These are phyloP conservation scores for Sycobia sp. DNA, from an alignment of 1,140 invertebrate species.

Conservation along the genomic window DNA sequence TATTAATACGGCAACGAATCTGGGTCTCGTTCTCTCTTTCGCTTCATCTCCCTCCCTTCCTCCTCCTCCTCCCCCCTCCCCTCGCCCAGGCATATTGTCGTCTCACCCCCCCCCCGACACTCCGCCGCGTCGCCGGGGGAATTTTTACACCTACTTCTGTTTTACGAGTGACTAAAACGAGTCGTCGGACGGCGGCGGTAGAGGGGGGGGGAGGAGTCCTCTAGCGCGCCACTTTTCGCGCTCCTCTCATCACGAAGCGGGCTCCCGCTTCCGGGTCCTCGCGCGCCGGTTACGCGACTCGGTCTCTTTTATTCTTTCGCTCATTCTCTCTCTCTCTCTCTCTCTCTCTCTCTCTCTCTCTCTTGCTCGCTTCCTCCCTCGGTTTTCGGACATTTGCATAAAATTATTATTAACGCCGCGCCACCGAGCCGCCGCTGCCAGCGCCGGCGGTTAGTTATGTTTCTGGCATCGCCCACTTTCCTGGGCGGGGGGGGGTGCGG, in stretches of 20 bases:
- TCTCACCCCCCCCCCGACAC: too few relatives aligned
- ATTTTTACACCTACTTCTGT: conserved; percentile 56
- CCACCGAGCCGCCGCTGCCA: conserved; percentile 39
- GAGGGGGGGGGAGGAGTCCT: too few relatives aligned
- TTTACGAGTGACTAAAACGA: conserved; percentile 52
- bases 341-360: not conserved
- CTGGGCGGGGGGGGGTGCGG: too few relatives aligned
- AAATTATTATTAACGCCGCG: conserved; percentile 56
- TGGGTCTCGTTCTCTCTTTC: too few relatives aligned
- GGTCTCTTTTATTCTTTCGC: conserved; percentile 5
- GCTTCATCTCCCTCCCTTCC: conserved; percentile 4
- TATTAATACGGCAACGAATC: too few relatives aligned
- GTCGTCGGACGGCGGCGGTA: conserved; percentile 49
- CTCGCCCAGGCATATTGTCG: conserved; percentile 35
- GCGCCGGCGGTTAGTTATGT: conserved; percentile 40
- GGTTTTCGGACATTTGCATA: conserved; percentile 50
- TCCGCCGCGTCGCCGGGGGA: too few relatives aligned
- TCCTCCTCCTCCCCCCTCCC: conserved; percentile 13
- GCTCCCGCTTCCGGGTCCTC: conserved; percentile 26
- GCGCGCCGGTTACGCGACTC: conserved; percentile 34
- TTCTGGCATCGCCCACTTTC: conserved; percentile 41
- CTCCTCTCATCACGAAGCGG: not conserved
- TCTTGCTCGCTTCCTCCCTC: not conserved
- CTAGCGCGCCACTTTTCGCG: too few relatives aligned
- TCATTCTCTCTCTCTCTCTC: not conserved